Evolutionary conservation across 1,140 invertebrate species (phyloP).

Genomic region (Saccostrea glomerata): DNA sequence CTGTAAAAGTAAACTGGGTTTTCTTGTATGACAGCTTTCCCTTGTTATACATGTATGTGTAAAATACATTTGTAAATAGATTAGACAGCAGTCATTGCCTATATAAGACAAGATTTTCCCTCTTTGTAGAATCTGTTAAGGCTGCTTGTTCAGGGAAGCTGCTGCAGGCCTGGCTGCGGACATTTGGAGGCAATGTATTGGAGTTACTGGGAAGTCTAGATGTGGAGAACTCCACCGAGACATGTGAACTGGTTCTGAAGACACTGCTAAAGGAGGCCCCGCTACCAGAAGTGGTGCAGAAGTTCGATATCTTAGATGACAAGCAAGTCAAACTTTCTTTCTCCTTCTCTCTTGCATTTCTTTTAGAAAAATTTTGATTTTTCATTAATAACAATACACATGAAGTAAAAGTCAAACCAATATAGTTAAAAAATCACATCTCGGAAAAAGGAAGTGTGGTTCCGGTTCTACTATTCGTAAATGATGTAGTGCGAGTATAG

Average conservation of each 20-base stretch:
- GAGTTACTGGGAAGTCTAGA: constrained; percentile 83
- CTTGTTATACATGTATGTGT: too few species aligned
- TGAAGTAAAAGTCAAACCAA: too few species aligned
- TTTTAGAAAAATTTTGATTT: not conserved
- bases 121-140: constrained; percentile 69
- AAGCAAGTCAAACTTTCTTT: constrained; percentile 67
- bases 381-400: too few species aligned
- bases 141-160: constrained; percentile 71
- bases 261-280: constrained; percentile 78
- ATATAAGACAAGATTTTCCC: too few species aligned
- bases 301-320: constrained; percentile 77
- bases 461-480: too few species aligned
- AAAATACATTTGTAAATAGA: too few species aligned
- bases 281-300: constrained; percentile 71
- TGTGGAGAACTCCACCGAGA: constrained; percentile 81
- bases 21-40: too few species aligned
- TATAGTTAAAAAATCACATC: too few species aligned
- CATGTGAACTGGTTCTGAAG: constrained; percentile 78
- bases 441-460: too few species aligned
- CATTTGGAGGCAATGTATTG: constrained; percentile 83
- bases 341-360: not conserved
- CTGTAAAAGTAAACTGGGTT: too few species aligned
- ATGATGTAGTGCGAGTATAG: too few species aligned
- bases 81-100: too few species aligned
- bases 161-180: constrained; percentile 84